Base-by-base conservation (phyloP, 2,113 vertebrate species). In the Tautogolabrus adspersus region DNA sequence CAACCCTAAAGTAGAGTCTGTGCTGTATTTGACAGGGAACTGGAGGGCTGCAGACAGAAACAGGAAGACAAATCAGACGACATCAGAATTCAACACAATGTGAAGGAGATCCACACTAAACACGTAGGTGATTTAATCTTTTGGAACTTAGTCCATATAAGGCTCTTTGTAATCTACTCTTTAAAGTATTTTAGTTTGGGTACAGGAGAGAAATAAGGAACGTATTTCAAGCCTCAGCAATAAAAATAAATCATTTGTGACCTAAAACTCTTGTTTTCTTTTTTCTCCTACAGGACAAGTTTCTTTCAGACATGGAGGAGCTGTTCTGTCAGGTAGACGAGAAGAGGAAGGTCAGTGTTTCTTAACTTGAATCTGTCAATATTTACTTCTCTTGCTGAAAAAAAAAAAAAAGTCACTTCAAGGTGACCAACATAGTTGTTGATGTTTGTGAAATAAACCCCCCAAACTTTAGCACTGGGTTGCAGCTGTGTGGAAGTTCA, bases 291-390 rank as follows among this genome's bases (percentile, higher is more conserved):
- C 79, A 98, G 97, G 97, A 97, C 87, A 97, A 97, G 72, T 96
- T 95, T 73, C 89, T 97, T 60, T 94, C 94, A 0, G 97, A 97
- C 85, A 97, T 98, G 96, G 96, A 98, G 1, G 96, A 98, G 71
- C 95, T 98, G 56, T 98, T 98, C 92, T 96, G 96, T 21, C 96
- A 98, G 63, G 97, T 97, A 46, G 97, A 98, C 0, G 97, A 97
- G 87, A 98, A 96, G 81, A 95, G 97, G 86, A 98, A 98, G 96
- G 97, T 98, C 77, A 93, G 95, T 69, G 65, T 10, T 3, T 34
- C 30, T 12, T 18, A 10, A 23, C 13, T 11, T 10, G 2, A 55
- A 22, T 55, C 10, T 55, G 10, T 42, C 11, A 42, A 34, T 34
- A 34, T 34, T 34, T 34, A 34, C 30, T 6, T 42, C 40, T 6